phyloP scores from a whole-genome alignment of 1,140 invertebrate species.

The Globodera ellingtonae region DNA sequence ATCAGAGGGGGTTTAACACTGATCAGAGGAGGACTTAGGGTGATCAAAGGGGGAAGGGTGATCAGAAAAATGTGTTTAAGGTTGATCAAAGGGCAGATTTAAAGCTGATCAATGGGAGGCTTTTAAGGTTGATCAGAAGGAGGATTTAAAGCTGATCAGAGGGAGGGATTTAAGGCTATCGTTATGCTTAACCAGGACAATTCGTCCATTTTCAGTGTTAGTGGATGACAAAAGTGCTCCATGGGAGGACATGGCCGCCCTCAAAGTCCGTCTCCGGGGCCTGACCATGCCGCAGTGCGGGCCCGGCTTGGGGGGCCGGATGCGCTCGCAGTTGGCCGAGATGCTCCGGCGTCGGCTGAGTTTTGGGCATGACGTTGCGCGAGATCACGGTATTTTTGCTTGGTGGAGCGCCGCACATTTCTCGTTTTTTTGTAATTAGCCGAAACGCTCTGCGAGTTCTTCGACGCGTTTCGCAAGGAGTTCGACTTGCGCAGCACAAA shows the following conservation, averaged over 20 bases:
- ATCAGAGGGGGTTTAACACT: no score
- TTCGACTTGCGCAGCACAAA: conserved; percentile 38
- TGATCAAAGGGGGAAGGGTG: no score
- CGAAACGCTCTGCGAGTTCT: conserved; percentile 48
- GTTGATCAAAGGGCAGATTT: no score
- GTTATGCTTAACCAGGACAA: no score
- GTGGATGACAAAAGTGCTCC: conserved; percentile 30
- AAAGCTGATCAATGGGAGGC: no score
- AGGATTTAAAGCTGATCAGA: no score
- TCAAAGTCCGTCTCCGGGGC: background rate
- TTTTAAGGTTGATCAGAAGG: no score
- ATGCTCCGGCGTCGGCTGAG: conserved; percentile 41
- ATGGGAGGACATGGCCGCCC: conserved; percentile 30
- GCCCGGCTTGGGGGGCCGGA: background rate
- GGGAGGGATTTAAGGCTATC: no score
- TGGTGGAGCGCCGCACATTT: no score
- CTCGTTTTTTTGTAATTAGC: conserved; percentile 25
- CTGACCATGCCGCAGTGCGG: background rate
- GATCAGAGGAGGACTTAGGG: no score
- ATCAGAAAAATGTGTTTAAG: no score
- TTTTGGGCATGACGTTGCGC: conserved; percentile 49
- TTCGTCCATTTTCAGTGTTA: conserved; percentile 28
- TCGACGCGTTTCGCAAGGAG: conserved; percentile 47
- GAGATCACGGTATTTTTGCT: conserved; percentile 38
- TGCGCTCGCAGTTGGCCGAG: conserved; percentile 15